Conservation (phyloP, 2,888 invertebrate species). For the Syritta pipiens region DNA sequence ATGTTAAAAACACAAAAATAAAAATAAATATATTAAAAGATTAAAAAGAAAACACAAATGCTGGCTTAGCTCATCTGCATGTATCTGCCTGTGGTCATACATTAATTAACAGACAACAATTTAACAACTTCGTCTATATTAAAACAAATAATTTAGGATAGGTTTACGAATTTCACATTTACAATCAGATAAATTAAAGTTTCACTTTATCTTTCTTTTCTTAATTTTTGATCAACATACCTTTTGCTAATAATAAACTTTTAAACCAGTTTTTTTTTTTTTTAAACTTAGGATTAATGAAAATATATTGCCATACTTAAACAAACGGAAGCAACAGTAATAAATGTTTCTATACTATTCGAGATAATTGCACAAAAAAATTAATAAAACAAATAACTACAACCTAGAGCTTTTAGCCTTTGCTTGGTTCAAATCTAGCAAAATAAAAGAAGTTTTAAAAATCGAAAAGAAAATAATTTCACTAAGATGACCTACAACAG, state of each 20-base stretch:
- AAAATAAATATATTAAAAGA: too few relatives aligned
- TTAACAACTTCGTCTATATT: conserved; percentile 43
- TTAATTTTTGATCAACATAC: conserved; percentile 15
- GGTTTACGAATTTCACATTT: conserved; percentile 29
- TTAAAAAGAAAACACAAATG: conserved; percentile 20
- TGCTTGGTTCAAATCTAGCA: too few relatives aligned
- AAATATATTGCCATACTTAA: too few relatives aligned
- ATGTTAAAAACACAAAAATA: too few relatives aligned
- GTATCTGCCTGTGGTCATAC: conserved; percentile 46
- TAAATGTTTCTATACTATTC: too few relatives aligned
- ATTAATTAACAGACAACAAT: conserved; percentile 58
- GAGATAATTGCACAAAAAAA: too few relatives aligned
- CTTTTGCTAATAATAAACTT: not conserved
- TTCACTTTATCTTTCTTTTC: conserved; percentile 26
- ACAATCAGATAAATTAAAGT: conserved; percentile 42
- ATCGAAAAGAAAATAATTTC: too few relatives aligned
- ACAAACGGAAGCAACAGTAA: too few relatives aligned
- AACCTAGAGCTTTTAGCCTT: too few relatives aligned
- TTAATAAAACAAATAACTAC: too few relatives aligned
- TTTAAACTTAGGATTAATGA: conserved; percentile 5
- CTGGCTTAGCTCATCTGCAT: conserved; percentile 10
- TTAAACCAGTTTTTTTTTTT: not conserved
- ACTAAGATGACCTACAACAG: too few relatives aligned
- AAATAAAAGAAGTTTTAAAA: too few relatives aligned
- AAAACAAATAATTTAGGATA: conserved; percentile 58